Percentiles rank a stretch among this genome's conserved stretches.
These are phyloP conservation scores for Hycleus cichorii DNA, from an alignment of 1,140 invertebrate species.

Conservation along the genomic window DNA sequence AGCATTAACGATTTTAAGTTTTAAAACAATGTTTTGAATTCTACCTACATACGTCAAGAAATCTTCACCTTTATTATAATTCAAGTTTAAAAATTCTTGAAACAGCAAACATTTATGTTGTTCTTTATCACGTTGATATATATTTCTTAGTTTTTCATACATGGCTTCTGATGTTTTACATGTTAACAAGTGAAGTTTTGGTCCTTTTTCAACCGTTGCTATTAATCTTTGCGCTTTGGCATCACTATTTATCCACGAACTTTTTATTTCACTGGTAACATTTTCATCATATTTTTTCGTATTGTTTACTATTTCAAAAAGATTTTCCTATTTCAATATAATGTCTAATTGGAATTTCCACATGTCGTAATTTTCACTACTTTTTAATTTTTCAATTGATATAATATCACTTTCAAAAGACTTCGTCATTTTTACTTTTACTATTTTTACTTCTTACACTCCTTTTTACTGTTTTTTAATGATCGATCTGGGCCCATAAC, in stretches of 20 bases:
- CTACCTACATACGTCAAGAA: conserved; percentile 23
- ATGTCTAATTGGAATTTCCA: too few species aligned
- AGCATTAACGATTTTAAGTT: conserved; percentile 24
- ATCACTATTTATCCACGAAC: conserved; percentile 18
- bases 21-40: conserved; percentile 11
- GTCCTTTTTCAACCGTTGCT: conserved; percentile 23
- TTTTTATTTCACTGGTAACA: too few species aligned
- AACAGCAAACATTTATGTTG: conserved; percentile 28
- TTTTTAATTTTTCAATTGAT: too few species aligned
- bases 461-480: too few species aligned
- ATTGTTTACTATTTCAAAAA: too few species aligned
- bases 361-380: too few species aligned
- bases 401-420: too few species aligned
- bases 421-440: too few species aligned
- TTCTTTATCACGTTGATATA: conserved; percentile 26
- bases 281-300: too few species aligned
- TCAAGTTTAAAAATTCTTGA: conserved; percentile 30
- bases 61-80: conserved; percentile 14
- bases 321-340: too few species aligned
- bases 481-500: too few species aligned
- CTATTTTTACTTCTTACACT: too few species aligned
- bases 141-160: conserved; percentile 32
- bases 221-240: conserved; percentile 25
- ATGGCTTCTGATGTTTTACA: conserved; percentile 33
- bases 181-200: conserved; percentile 33